Conservation (phyloP, 2,797 vertebrate species). For the Tinamus major region DNA sequence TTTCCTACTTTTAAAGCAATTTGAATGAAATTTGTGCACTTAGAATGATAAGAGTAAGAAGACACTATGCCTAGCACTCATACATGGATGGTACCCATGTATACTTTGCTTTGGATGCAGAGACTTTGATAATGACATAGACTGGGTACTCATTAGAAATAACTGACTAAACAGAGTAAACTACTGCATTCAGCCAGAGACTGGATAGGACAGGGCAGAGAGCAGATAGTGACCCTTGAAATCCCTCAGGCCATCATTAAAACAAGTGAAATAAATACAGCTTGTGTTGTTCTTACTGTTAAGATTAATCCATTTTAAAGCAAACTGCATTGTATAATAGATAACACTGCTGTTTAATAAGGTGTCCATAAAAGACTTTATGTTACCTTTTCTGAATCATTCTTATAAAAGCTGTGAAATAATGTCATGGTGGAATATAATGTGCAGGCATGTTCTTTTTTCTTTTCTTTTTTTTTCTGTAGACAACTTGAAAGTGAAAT, state of each 20-base stretch:
- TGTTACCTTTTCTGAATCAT: conserved; percentile 40
- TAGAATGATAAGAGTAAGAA: neutral
- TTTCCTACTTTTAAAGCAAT: neutral
- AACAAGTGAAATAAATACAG: neutral
- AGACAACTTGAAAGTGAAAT: conserved; percentile 33
- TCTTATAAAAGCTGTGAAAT: neutral
- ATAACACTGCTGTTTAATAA: neutral
- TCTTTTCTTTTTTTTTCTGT: neutral
- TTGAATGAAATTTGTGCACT: neutral
- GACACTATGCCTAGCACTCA: neutral
- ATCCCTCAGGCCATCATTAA: neutral
- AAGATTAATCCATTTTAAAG: conserved; percentile 50
- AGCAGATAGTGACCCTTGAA: neutral
- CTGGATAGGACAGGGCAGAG: neutral
- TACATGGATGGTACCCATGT: neutral
- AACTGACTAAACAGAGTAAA: neutral
- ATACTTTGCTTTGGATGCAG: neutral
- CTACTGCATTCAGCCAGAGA: neutral
- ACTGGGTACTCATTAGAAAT: neutral
- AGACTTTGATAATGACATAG: neutral
- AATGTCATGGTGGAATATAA: neutral
- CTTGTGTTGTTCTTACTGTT: neutral
- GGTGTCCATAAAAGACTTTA: conserved; percentile 21
- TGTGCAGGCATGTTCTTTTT: neutral
- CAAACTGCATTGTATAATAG: conserved; percentile 33